These are phyloP conservation scores for Cacoxenus indagator DNA, from an alignment of 2,888 invertebrate species.

Conservation along the genomic window DNA sequence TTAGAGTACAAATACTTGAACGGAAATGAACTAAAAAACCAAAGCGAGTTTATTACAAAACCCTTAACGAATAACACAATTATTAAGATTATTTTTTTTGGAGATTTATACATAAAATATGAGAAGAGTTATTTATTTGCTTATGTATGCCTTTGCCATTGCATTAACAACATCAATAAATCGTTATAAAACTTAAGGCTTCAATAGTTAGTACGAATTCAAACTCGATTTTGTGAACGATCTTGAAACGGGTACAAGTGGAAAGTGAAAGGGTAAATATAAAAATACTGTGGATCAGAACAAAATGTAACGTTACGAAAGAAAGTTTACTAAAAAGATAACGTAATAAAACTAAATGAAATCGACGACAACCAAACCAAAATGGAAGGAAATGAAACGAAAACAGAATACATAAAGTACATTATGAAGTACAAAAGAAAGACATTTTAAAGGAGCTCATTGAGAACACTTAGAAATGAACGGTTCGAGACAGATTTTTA, in stretches of 20 bases:
- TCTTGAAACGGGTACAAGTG: neutral
- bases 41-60: neutral
- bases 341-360: neutral
- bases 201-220: neutral
- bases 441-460: neutral
- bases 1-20: neutral
- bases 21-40: neutral
- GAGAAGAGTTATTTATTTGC: neutral
- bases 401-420: neutral
- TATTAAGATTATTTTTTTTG: neutral
- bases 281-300: neutral
- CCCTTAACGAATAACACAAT: neutral
- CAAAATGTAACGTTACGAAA: neutral
- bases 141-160: slow-evolving; percentile 6
- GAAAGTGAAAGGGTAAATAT: neutral
- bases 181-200: neutral
- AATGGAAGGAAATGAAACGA: neutral
- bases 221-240: neutral
- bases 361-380: neutral
- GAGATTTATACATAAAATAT: neutral
- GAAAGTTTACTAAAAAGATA: no score
- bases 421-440: neutral
- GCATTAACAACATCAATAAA: slow-evolving; percentile 22
- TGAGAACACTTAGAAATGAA: slow-evolving; percentile 8
- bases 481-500: neutral